Percentiles rank a stretch among this genome's conserved stretches.
These are phyloP conservation scores for Oncopeltus fasciatus DNA, from an alignment of 1,140 invertebrate genomes.

Conservation along the genomic window DNA sequence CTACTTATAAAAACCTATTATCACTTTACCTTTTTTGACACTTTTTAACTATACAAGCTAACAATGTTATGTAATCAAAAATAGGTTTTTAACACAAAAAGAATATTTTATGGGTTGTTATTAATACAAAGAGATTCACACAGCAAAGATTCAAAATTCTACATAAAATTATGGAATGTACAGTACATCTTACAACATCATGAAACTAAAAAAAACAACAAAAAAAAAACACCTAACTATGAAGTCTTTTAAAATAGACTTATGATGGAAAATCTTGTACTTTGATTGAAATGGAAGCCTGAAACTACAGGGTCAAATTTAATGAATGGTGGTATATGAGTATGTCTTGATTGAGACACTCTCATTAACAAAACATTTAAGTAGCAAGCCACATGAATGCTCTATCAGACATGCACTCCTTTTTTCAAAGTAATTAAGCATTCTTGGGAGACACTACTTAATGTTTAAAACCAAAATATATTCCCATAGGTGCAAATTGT, in stretches of 20 bases:
- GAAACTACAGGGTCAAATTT: not conserved
- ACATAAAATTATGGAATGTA: constrained; percentile 1
- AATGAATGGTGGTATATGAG: not conserved
- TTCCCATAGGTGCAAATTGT: not conserved
- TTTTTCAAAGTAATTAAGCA: not conserved
- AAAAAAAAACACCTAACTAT: no score
- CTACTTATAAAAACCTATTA: not conserved
- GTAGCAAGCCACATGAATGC: constrained; percentile 5
- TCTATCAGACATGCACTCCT: not conserved
- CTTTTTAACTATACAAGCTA: not conserved
- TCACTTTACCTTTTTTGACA: not conserved
- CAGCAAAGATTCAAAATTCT: not conserved
- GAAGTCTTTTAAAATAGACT: constrained; percentile 1
- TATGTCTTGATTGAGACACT: no score
- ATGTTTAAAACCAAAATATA: not conserved
- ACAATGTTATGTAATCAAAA: no score
- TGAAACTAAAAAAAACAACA: not conserved
- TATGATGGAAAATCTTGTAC: not conserved
- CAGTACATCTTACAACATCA: not conserved
- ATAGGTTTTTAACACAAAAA: not conserved
- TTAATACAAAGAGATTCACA: not conserved
- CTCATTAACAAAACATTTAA: not conserved
- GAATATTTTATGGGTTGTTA: not conserved
- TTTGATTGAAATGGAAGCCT: constrained; percentile 1
- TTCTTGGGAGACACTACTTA: not conserved